Evolutionary conservation across 2,888 invertebrate genomes (phyloP).

Genomic region (Dolomedes plantarius): DNA sequence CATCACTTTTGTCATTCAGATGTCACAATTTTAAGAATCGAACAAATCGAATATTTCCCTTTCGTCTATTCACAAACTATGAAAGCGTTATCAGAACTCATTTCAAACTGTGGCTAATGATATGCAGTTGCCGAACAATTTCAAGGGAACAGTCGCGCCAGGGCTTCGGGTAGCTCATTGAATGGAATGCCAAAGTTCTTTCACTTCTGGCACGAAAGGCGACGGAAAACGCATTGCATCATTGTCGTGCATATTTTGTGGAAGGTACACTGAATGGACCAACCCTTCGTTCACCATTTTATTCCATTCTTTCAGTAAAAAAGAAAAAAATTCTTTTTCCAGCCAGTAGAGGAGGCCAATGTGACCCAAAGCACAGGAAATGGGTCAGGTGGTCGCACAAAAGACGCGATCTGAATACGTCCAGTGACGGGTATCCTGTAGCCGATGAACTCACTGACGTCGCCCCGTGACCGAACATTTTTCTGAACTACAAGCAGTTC

Average conservation of each 20-base stretch:
- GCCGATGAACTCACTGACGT: slow-evolving; percentile 29
- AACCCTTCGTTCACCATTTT: background rate
- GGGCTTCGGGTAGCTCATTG: background rate
- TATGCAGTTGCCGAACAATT: background rate
- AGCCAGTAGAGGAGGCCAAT: slow-evolving; percentile 10
- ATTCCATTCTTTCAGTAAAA: background rate
- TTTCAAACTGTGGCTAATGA: background rate
- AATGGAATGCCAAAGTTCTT: background rate
- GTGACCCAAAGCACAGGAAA: slow-evolving; percentile 47
- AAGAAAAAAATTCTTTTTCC: background rate
- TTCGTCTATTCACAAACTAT: no score
- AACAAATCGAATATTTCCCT: no score
- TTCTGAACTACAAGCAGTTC: background rate
- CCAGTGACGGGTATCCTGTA: slow-evolving; percentile 30
- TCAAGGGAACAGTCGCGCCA: slow-evolving; percentile 1
- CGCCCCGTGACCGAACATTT: slow-evolving; percentile 1
- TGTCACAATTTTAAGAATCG: no score
- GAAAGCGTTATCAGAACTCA: no score
- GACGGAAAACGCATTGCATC: slow-evolving; percentile 13
- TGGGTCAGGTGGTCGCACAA: slow-evolving; percentile 43
- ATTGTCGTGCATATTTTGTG: slow-evolving; percentile 1
- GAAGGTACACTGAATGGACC: slow-evolving; percentile 2
- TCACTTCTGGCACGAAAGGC: slow-evolving; percentile 5
- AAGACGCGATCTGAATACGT: slow-evolving; percentile 34
- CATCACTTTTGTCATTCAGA: no score